A percentile compares a stretch with the other conserved stretches of the same genome.
phyloP scores from a whole-genome alignment of 2,113 vertebrate genomes.

The Xyliphius kryptos region DNA sequence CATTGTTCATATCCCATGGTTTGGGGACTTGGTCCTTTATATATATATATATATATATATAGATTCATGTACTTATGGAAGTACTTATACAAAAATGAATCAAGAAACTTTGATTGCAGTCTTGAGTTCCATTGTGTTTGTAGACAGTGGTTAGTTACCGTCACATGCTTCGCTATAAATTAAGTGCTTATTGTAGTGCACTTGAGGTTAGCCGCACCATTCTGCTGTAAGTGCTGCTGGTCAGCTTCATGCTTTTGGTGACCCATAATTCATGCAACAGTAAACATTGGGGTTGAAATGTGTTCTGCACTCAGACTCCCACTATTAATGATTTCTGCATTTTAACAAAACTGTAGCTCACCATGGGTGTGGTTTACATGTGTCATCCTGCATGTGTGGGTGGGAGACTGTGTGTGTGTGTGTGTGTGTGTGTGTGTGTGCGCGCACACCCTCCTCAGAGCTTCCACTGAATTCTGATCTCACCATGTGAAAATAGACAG shows the following conservation, averaged over 20 bases:
- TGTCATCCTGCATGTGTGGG: not conserved
- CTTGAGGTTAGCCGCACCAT: no score
- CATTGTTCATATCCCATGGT: no score
- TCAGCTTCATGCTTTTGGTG: not conserved
- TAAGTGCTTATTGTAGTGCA: no score
- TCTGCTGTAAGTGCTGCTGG: no score
- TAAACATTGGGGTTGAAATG: not conserved
- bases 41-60: no score
- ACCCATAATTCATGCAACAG: constrained; percentile 1
- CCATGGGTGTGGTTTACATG: not conserved
- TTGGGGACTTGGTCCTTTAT: no score
- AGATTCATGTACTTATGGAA: no score
- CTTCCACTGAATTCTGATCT: constrained; percentile 26
- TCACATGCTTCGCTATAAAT: no score
- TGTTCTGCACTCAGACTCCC: not conserved
- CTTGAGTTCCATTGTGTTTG: no score
- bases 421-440: not conserved
- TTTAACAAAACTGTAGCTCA: not conserved
- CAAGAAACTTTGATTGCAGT: no score
- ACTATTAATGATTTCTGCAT: not conserved
- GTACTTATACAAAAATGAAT: no score
- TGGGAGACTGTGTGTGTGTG: not conserved
- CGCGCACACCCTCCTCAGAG: constrained; percentile 2
- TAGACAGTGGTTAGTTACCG: no score
- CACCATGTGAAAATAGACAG: constrained; percentile 37